phyloP scores from a whole-genome alignment of 2,888 invertebrate species.

The Noctuana brunneofusca region DNA sequence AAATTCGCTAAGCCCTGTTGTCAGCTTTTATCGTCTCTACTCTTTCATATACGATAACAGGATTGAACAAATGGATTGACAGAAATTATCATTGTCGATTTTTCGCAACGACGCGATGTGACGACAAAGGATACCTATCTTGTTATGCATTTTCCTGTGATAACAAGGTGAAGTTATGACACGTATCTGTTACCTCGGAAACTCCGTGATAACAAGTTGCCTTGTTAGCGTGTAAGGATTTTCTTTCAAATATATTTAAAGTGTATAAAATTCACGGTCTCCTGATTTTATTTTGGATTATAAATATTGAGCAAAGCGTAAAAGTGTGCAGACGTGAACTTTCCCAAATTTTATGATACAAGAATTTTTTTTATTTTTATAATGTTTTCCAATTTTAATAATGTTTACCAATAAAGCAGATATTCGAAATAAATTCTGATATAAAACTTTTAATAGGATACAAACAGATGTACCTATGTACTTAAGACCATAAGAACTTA shows the following conservation, averaged over 20 bases:
- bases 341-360: no score
- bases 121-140: not conserved
- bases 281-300: not conserved
- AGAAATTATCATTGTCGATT: not conserved
- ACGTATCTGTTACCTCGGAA: slow-evolving; percentile 9
- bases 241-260: slow-evolving; percentile 10
- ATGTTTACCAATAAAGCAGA: no score
- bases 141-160: slow-evolving; percentile 26
- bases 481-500: no score
- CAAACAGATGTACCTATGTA: no score
- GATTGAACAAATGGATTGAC: no score
- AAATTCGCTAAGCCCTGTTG: slow-evolving; percentile 42
- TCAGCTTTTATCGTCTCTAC: slow-evolving; percentile 2
- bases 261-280: not conserved
- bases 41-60: slow-evolving; percentile 10
- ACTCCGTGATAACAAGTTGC: slow-evolving; percentile 19
- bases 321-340: not conserved
- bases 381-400: no score
- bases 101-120: slow-evolving; percentile 1
- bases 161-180: slow-evolving; percentile 12
- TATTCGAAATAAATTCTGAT: no score
- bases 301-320: no score
- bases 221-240: slow-evolving; percentile 23
- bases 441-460: no score
- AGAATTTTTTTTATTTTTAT: no score